Evolutionary conservation across 37 sponge, comb jelly and placozoan genomes (phyloP), one percentile per base, ranked within the genome.

Genomic region (Agelas oroides): DNA sequence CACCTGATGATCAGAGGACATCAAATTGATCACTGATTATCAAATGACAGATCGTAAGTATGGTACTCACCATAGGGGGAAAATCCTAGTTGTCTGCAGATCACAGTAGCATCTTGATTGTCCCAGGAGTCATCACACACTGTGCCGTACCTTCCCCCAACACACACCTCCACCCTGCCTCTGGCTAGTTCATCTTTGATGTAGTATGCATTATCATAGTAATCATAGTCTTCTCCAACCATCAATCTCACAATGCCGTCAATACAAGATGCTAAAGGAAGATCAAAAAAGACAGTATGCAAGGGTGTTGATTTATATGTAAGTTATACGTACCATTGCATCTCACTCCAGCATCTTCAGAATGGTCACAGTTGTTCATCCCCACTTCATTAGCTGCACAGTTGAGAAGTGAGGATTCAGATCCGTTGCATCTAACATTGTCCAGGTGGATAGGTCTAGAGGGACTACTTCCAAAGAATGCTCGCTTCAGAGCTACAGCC

Each of bases 351-450:
- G 73, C 53, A 72, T 34, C 24, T 72, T 69, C 36, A 11, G 70
- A 69, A 31, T 69, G 70, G 70, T 69, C 70, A 35, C 70, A 69
- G 15, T 21, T 69, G 70, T 34, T 69, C 20, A 36, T 36, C 37
- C 36, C 70, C 19, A 69, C 37, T 0, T 30, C 0, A 36, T 69
- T 69, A 23, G 34, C 36, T 5, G 70, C 36, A 69, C 78, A 78
- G 15, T 61, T 25, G 34, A 78, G 27, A 25, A 78, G 78, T 36
- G 37, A 55, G 25, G 14, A 0, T 63, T 78, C 78, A 16, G 27
- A 55, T 11, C 78, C 78, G 30, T 61, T 78, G 78, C 78, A 78
- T 61, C 34, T 61, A 36, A 61, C 59, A n/a, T 63, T 63, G 37
- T 33, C 37, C 37, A 69, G 37, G 70, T 38, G 33, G 36, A 69